These are phyloP conservation scores for Ophioninae sp. DNA, from an alignment of 2,888 invertebrate species.

Conservation along the genomic window DNA sequence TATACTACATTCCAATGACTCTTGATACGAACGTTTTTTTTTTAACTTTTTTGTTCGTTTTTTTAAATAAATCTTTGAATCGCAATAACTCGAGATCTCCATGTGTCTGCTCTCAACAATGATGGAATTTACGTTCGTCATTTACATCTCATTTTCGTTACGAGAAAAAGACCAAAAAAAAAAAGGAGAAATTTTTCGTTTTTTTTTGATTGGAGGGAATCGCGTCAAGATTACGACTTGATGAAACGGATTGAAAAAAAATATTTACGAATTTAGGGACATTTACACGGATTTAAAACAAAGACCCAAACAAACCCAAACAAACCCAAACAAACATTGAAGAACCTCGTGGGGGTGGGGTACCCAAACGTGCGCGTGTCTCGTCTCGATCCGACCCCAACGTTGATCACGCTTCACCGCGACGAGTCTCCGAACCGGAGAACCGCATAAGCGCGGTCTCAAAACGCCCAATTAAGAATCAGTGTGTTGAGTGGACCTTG, in stretches of 20 bases:
- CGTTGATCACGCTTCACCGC: too few relatives aligned
- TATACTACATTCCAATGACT: slow-evolving; percentile 12
- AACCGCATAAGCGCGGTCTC: slow-evolving; percentile 39
- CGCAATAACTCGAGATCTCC: slow-evolving; percentile 12
- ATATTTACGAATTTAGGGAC: too few relatives aligned
- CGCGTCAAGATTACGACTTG: background rate
- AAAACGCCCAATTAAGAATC: slow-evolving; percentile 72
- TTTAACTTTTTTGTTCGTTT: background rate
- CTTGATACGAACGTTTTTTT: background rate
- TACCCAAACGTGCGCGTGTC: background rate
- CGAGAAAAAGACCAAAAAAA: too few relatives aligned
- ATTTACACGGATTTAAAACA: too few relatives aligned
- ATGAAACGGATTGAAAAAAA: background rate
- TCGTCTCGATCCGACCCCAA: background rate
- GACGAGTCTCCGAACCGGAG: slow-evolving; percentile 42
- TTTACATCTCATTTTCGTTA: too few relatives aligned
- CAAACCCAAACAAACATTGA: too few relatives aligned
- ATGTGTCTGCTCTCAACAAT: slow-evolving; percentile 9
- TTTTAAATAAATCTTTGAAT: background rate
- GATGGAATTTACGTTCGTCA: background rate
- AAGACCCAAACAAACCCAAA: too few relatives aligned
- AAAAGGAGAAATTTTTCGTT: background rate
- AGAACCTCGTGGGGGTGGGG: slow-evolving; percentile 3
- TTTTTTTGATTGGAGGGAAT: background rate
- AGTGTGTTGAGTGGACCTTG: slow-evolving; percentile 72